Conservation (phyloP, 1,140 invertebrate genomes). For the Magallana gigas region DNA sequence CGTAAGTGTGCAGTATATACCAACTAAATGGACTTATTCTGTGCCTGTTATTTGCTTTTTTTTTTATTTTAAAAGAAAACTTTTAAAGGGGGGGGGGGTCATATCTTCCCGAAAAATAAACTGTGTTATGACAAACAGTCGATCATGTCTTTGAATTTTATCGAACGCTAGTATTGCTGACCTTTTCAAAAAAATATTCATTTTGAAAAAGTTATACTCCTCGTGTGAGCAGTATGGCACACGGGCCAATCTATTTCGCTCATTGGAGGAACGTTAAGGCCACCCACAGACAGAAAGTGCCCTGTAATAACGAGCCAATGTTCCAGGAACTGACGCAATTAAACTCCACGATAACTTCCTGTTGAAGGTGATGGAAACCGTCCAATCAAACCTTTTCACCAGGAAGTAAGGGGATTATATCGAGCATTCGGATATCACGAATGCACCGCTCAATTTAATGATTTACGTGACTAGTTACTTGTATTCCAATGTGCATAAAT, state of each 20-base stretch:
- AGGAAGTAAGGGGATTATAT: conserved; percentile 17
- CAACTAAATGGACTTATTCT: background rate
- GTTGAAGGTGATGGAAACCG: background rate
- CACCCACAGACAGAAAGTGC: background rate
- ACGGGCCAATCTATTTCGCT: background rate
- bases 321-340: background rate
- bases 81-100: too few relatives aligned
- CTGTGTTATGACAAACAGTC: too few relatives aligned
- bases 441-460: background rate
- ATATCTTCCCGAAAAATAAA: too few relatives aligned
- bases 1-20: conserved; percentile 81
- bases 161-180: too few relatives aligned
- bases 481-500: conserved; percentile 13
- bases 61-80: too few relatives aligned
- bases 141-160: too few relatives aligned
- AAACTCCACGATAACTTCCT: background rate
- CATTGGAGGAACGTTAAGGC: background rate
- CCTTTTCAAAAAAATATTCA: too few relatives aligned
- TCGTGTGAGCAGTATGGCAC: too few relatives aligned
- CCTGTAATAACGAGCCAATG: background rate
- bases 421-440: conserved; percentile 15
- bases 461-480: background rate
- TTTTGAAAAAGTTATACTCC: too few relatives aligned
- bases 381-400: background rate
- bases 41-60: background rate